Percentiles rank a stretch among this genome's conserved stretches.
These are phyloP conservation scores for Pheosia tremula DNA, from an alignment of 2,888 invertebrate genomes.

Conservation along the genomic window DNA sequence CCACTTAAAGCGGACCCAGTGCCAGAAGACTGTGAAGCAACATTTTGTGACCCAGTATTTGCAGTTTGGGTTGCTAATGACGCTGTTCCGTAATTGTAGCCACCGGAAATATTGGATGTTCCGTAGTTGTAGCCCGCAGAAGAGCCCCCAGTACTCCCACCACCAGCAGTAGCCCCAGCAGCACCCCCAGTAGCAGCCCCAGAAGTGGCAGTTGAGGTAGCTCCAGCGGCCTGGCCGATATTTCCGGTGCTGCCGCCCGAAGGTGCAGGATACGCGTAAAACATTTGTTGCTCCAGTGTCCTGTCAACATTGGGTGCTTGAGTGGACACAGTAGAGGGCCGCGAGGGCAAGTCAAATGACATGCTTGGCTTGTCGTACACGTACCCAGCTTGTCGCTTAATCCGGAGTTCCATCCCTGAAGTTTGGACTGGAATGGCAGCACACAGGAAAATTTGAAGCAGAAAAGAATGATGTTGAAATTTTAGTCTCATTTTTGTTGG, in stretches of 20 bases:
- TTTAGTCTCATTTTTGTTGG: slow-evolving; percentile 46
- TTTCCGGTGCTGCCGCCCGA: slow-evolving; percentile 48
- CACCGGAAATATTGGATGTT: slow-evolving; percentile 21
- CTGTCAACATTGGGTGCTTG: slow-evolving; percentile 70
- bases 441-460: slow-evolving; percentile 38
- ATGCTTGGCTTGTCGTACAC: slow-evolving; percentile 72
- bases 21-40: slow-evolving; percentile 14
- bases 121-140: slow-evolving; percentile 33
- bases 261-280: slow-evolving; percentile 73
- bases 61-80: slow-evolving; percentile 21
- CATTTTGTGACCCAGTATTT: slow-evolving; percentile 21
- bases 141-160: slow-evolving; percentile 5
- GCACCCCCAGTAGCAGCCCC: slow-evolving; percentile 16
- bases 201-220: slow-evolving; percentile 28
- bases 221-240: slow-evolving; percentile 49
- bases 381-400: slow-evolving; percentile 74
- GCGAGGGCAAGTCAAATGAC: slow-evolving; percentile 70
- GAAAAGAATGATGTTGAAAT: slow-evolving; percentile 35
- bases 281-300: slow-evolving; percentile 72
- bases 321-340: slow-evolving; percentile 54
- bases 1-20: slow-evolving; percentile 17
- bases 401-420: slow-evolving; percentile 18
- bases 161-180: slow-evolving; percentile 16
- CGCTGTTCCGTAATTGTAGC: slow-evolving; percentile 51
- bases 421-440: slow-evolving; percentile 14